Evolutionary conservation across 2,797 vertebrate species (phyloP).

Genomic region (Cryptoblepharus egeriae): DNA sequence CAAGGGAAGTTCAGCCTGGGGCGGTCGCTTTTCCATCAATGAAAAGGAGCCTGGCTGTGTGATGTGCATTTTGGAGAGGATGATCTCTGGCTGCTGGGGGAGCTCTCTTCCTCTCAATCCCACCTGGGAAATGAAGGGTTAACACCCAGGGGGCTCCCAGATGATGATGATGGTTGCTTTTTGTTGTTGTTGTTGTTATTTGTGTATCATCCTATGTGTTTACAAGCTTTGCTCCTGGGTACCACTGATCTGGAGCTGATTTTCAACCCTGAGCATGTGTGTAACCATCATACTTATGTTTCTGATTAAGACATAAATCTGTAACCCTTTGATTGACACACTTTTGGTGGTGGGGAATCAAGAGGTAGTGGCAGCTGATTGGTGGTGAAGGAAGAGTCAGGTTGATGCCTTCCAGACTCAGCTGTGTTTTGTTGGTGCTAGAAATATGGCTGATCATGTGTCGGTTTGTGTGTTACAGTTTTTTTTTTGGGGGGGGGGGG

Average conservation of each 20-base stretch:
- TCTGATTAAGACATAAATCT: too few relatives aligned
- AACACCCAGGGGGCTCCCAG: background rate
- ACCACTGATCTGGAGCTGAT: conserved; percentile 58
- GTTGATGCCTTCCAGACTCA: background rate
- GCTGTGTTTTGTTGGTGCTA: background rate
- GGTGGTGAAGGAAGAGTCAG: background rate
- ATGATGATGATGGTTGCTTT: background rate
- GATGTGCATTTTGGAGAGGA: background rate
- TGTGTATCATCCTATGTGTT: too few relatives aligned
- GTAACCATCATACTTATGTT: too few relatives aligned
- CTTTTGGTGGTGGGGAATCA: background rate
- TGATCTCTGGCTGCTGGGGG: background rate
- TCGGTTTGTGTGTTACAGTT: conserved; percentile 88
- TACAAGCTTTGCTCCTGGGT: conserved; percentile 53
- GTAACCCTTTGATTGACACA: too few relatives aligned
- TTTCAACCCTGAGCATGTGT: too few relatives aligned
- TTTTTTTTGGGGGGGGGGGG: too few relatives aligned
- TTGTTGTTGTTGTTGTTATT: too few relatives aligned
- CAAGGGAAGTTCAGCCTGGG: conserved; percentile 29
- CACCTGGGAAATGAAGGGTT: conserved; percentile 16
- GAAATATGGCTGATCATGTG: conserved; percentile 83
- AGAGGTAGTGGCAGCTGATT: background rate
- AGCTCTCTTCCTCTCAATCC: background rate
- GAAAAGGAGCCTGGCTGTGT: background rate
- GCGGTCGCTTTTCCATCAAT: background rate